Evolutionary conservation across 2,797 vertebrate species (phyloP), one percentile per base, ranked within the genome.

Genomic region (Thaleichthys pacificus): DNA sequence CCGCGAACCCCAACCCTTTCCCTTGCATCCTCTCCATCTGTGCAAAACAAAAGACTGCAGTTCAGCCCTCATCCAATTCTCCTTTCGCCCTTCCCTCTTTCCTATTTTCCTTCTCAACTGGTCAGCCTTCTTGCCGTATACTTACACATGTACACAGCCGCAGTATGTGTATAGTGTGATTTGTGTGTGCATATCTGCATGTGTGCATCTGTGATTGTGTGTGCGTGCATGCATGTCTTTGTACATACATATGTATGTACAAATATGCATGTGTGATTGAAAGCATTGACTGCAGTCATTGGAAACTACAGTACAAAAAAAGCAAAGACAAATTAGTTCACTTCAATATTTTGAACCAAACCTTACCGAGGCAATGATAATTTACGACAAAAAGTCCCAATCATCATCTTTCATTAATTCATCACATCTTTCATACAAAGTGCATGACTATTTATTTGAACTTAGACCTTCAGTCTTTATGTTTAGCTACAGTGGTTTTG

Each of bases 1-100:
- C 64, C 51, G 66, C 47, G 35, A 11, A 61, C 57, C 47, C 68
- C 32, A 72, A 66, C 28, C 11, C 24, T 56, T 61, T 61, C 68
- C 60, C 70, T 14, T 61, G 54, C 28, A 60, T 30, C 38, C 70
- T 71, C 69, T 78, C 67, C 67, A 74, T 81, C 77, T 70, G 71
- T 70, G 75, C 49, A 71, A 80, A 81, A 77, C 78, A 82, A 84
- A 83, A 71, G 71, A 79, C 70, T 72, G 76, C 76, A 79, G 69
- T 42, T 38, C 68, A 68, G 64, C 75, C 60, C 47, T 38, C 67
- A 9, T 56, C 58, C 17, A 14, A 60, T 47, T 35, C 58, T 61
- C 58, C 56, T 68, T 38, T 62, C 62, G 30, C 47, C 61, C 60
- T 61, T 56, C 35, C 71, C 75, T 72, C 58, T 69, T 73, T 63